Evolutionary conservation across 2,113 vertebrate species (phyloP).

Genomic region (Symphodus melops): DNA sequence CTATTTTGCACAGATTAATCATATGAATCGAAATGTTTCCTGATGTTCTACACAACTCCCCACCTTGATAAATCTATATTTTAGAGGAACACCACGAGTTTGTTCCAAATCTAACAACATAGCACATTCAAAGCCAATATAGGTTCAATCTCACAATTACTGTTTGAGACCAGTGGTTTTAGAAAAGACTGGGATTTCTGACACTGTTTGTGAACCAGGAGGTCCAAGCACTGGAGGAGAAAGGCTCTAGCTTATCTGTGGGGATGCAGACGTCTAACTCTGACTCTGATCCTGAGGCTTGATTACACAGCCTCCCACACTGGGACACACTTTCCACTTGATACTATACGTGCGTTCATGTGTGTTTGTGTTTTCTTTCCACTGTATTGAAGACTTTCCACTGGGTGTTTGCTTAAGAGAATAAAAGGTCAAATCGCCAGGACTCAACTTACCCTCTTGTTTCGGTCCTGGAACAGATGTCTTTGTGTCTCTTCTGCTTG

Average conservation of each 20-base stretch:
- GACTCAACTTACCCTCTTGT: constrained; percentile 29
- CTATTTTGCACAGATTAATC: constrained; percentile 11
- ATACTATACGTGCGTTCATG: constrained; percentile 29
- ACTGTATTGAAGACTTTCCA: constrained; percentile 64
- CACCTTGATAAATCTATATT: constrained; percentile 16
- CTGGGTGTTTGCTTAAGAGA: constrained; percentile 59
- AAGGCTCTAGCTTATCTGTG: constrained; percentile 60
- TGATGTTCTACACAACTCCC: constrained; percentile 18
- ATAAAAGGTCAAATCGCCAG: constrained; percentile 57
- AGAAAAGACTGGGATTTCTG: background rate
- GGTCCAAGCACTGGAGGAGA: constrained; percentile 21
- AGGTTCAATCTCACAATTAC: background rate
- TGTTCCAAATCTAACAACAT: background rate
- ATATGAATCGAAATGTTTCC: constrained; percentile 20
- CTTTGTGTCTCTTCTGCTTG: constrained; percentile 29
- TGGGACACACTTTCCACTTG: constrained; percentile 59
- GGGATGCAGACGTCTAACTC: constrained; percentile 69
- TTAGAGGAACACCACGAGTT: constrained; percentile 2
- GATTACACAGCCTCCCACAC: constrained; percentile 55
- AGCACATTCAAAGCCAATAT: background rate
- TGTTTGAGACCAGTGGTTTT: background rate
- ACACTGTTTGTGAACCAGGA: constrained; percentile 12
- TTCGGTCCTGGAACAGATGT: constrained; percentile 45
- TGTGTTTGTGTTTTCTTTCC: constrained; percentile 67
- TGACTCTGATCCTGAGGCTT: constrained; percentile 49